Evolutionary conservation across 2,113 vertebrate species (phyloP).

Genomic region (Naja naja): DNA sequence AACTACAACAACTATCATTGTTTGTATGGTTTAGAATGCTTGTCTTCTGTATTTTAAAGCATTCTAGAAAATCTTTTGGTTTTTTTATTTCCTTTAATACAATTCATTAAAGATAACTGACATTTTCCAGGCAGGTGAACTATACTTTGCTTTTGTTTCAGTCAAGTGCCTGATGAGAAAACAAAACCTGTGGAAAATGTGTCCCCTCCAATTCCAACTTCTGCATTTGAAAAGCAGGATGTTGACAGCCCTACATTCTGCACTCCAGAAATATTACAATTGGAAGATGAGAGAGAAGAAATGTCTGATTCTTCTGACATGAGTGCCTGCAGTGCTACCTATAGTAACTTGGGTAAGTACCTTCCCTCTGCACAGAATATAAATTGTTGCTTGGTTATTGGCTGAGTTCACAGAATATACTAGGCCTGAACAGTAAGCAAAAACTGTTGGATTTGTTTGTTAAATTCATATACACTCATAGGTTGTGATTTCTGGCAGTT

Average conservation of each 20-base stretch:
- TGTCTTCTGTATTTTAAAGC: not conserved
- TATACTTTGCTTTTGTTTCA: slow-evolving; percentile 64
- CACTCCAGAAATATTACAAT: slow-evolving; percentile 61
- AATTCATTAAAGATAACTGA: not conserved
- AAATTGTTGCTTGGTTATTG: not conserved
- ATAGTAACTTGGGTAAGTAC: slow-evolving; percentile 91
- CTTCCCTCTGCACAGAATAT: not conserved
- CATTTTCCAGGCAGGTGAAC: slow-evolving; percentile 28
- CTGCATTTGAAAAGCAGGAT: slow-evolving; percentile 62
- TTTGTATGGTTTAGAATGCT: not conserved
- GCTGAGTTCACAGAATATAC: not conserved
- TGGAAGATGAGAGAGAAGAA: slow-evolving; percentile 74
- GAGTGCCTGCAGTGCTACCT: slow-evolving; percentile 87
- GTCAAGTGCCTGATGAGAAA: slow-evolving; percentile 76
- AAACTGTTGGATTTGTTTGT: not conserved
- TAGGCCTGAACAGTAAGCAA: not conserved
- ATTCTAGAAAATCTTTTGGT: not conserved
- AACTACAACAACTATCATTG: not conserved
- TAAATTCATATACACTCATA: not conserved
- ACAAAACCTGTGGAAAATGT: slow-evolving; percentile 63
- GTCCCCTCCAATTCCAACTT: slow-evolving; percentile 64
- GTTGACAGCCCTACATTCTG: slow-evolving; percentile 42
- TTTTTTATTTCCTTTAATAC: not conserved
- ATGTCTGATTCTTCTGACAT: slow-evolving; percentile 72
- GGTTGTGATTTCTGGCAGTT: not conserved